Percentiles rank a stretch among this genome's conserved stretches.
Evolutionary conservation across 1,140 invertebrate species (phyloP).

Genomic region (Scaptomyza hsui): DNA sequence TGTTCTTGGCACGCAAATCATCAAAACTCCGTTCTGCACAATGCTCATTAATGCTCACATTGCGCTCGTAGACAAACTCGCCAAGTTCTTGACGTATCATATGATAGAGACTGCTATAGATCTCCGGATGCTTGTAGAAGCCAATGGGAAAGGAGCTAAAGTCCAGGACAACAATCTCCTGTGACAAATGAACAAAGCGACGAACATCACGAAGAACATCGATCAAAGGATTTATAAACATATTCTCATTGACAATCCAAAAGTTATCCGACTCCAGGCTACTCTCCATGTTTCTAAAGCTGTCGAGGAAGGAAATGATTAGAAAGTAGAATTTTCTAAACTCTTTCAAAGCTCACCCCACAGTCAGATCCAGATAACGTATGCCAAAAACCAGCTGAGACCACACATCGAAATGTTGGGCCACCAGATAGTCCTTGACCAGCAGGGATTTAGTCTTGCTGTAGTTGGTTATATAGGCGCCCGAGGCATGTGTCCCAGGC

Average conservation of each 20-base stretch:
- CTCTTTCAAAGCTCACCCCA: constrained; percentile 85
- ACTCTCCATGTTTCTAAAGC: constrained; percentile 50
- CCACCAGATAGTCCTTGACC: constrained; percentile 84
- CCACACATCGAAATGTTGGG: constrained; percentile 91
- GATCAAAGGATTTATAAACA: constrained; percentile 85
- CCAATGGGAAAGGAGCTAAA: constrained; percentile 84
- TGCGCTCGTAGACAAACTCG: constrained; percentile 56
- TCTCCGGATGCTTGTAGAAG: constrained; percentile 76
- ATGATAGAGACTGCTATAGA: constrained; percentile 62
- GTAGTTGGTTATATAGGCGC: constrained; percentile 85
- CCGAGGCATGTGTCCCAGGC: constrained; percentile 88
- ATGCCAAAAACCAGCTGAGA: constrained; percentile 91
- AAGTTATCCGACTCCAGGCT: constrained; percentile 80
- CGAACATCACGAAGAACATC: constrained; percentile 85
- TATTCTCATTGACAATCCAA: constrained; percentile 87
- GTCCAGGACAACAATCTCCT: constrained; percentile 86
- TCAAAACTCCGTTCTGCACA: constrained; percentile 63
- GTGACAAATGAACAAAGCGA: constrained; percentile 85
- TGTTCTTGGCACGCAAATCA: constrained; percentile 38
- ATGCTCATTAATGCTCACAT: constrained; percentile 39
- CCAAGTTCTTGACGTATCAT: constrained; percentile 66
- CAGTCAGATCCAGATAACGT: constrained; percentile 91
- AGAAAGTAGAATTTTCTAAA: not conserved
- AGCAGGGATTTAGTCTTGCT: constrained; percentile 82
- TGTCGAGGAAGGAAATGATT: not conserved